These are phyloP conservation scores for Andrena dorsata DNA, from an alignment of 2,888 invertebrate species.

Conservation along the genomic window DNA sequence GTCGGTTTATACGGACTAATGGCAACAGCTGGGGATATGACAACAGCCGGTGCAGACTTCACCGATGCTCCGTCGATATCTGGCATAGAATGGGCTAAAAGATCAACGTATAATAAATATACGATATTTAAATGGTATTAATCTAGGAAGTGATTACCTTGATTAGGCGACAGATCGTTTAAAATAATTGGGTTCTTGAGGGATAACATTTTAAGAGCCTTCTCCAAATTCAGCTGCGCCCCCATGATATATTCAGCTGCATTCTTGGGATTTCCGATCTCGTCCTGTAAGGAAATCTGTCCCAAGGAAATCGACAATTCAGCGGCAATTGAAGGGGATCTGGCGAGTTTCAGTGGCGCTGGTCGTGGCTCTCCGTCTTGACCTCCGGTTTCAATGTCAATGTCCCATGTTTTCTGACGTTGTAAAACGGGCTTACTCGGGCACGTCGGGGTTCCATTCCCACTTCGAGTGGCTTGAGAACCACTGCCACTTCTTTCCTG, in stretches of 20 bases:
- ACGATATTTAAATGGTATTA: neutral
- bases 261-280: constrained; percentile 33
- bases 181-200: constrained; percentile 10
- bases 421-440: constrained; percentile 14
- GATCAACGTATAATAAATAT: neutral
- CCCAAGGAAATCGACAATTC: constrained; percentile 74
- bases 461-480: neutral
- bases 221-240: constrained; percentile 46
- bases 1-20: constrained; percentile 13
- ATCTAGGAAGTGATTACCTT: constrained; percentile 18
- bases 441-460: neutral
- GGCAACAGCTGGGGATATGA: neutral
- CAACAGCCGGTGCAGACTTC: constrained; percentile 48
- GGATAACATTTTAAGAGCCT: constrained; percentile 39
- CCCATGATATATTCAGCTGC: constrained; percentile 34
- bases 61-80: constrained; percentile 36
- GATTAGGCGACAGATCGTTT: constrained; percentile 15
- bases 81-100: constrained; percentile 3
- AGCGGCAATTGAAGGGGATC: constrained; percentile 69
- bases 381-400: constrained; percentile 54
- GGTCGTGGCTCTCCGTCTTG: constrained; percentile 69
- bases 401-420: constrained; percentile 73
- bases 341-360: constrained; percentile 72
- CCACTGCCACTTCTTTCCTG: constrained; percentile 9
- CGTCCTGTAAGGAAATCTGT: constrained; percentile 73